phyloP scores from a whole-genome alignment of 2,888 invertebrate genomes.

The Drosophila maculinotata region DNA sequence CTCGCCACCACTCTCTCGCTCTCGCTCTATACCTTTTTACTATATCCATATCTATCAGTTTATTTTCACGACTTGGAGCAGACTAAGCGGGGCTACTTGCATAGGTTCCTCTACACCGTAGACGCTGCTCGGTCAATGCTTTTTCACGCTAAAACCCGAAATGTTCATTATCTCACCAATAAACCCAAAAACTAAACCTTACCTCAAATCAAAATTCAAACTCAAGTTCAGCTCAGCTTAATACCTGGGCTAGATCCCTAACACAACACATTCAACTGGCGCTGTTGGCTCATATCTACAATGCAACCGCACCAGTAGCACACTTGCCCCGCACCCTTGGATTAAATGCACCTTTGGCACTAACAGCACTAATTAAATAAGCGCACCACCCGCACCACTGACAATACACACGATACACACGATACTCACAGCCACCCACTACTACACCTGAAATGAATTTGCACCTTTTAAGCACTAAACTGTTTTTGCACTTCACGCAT shows the following conservation, averaged over 20 bases:
- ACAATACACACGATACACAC: conserved; percentile 23
- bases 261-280: conserved; percentile 31
- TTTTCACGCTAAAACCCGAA: conserved; percentile 28
- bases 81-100: conserved; percentile 30
- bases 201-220: conserved; percentile 1
- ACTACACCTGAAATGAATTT: conserved; percentile 32
- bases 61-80: conserved; percentile 21
- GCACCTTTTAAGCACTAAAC: conserved; percentile 77
- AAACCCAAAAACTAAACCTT: conserved; percentile 2
- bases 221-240: conserved; percentile 18
- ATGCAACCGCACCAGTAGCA: conserved; percentile 1
- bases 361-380: conserved; percentile 70
- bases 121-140: conserved; percentile 32
- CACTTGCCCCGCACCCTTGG: conserved; percentile 9
- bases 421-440: conserved; percentile 6
- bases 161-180: conserved; percentile 24
- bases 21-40: not conserved
- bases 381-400: conserved; percentile 33
- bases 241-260: conserved; percentile 6
- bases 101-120: conserved; percentile 25
- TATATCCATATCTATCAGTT: not conserved
- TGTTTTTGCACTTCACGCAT: conserved; percentile 69
- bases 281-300: conserved; percentile 24
- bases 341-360: conserved; percentile 48
- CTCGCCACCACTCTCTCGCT: conserved; percentile 18